Evolutionary conservation across 2,888 invertebrate species (phyloP), one percentile per base, ranked within the genome.

Genomic region (Macrophya alboannulata): DNA sequence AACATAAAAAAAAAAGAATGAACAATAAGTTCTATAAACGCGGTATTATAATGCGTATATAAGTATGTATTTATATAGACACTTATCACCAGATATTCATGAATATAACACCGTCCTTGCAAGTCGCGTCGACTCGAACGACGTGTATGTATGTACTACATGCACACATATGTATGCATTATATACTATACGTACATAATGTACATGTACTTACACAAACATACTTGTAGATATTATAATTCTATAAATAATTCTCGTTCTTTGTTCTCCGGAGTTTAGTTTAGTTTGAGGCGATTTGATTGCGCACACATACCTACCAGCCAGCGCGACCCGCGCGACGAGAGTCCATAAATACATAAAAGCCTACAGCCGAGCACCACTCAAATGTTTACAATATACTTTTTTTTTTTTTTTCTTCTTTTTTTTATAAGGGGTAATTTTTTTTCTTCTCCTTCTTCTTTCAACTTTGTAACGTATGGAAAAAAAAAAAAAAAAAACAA

Each of bases 131-230:
- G 51, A 51, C 51, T 51, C 51, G 21, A 85, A 40, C 71, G 40
- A 40, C 17, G 48, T 87, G 86, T n/a, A n/a, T n/a, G n/a, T n/a
- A n/a, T n/a, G n/a, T n/a, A n/a, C n/a, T n/a, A n/a, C 87, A 65
- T 86, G 84, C 86, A 88, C 31, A 31, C 31, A 31, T 31, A n/a
- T n/a, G n/a, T 31, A 31, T 2, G 17, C n/a, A 51, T 17, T 17
- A 17, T 51, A 51, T 51, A n/a, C 48, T 15, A 88, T 82, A 84
- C 83, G 10, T 40, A 84, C 76, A 0, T 1, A 48, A 21, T 37
- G 5, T 31, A 68, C 6, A 0, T 12, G 5, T 31, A 68, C 6
- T 0, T 12, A 68, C 31, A 37, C 21, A 25, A 12, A 15, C 25
- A 37, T 68, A 68, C 68, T 68, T 21, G 37, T 68, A 68, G 21